A percentile compares a stretch with the other conserved stretches of the same genome.
Conservation (phyloP, 2,888 invertebrate genomes). For the Tanypteryx hageni region DNA sequence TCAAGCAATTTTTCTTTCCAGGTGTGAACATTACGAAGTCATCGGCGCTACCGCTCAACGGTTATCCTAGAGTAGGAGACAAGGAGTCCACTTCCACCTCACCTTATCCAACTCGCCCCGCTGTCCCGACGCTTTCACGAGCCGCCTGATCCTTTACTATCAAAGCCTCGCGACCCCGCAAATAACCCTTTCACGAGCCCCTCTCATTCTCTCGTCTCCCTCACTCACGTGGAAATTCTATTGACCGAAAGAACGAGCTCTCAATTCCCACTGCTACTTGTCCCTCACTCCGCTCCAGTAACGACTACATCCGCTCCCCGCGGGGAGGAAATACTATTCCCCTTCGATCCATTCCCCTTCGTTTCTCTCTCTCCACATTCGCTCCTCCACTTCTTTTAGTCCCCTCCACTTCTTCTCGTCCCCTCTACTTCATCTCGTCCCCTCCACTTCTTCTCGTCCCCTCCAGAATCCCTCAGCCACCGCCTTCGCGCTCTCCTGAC, state of each 20-base stretch:
- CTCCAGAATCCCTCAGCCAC: not conserved
- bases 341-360: no score
- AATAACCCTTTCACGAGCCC: slow-evolving; percentile 6
- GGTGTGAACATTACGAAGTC: no score
- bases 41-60: no score
- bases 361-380: no score
- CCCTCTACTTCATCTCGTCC: not conserved
- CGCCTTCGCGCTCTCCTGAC: not conserved
- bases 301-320: no score
- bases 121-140: not conserved
- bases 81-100: not conserved
- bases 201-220: not conserved
- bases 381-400: no score
- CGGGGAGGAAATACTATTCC: no score
- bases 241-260: slow-evolving; percentile 24
- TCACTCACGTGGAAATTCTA: not conserved
- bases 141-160: not conserved
- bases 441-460: not conserved
- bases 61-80: not conserved
- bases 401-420: no score
- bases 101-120: not conserved
- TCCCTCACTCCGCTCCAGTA: not conserved
- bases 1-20: no score
- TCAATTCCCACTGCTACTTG: slow-evolving; percentile 9
- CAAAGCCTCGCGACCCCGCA: not conserved